Conservation (phyloP, 2,888 invertebrate genomes). For the Choreutis nemorana region DNA sequence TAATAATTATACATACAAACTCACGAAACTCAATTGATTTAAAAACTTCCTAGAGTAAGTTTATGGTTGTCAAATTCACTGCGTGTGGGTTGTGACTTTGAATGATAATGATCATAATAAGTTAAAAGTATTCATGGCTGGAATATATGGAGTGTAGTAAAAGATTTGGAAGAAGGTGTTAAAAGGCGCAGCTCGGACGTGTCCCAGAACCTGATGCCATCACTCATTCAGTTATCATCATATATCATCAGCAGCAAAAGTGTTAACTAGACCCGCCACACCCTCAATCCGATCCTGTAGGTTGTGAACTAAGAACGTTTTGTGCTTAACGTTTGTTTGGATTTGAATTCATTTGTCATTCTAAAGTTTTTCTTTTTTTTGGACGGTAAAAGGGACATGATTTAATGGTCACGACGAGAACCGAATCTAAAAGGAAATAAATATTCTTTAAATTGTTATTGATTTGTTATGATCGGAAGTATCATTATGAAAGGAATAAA, state of each 20-base stretch:
- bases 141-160: slow-evolving; percentile 60
- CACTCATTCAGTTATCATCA: slow-evolving; percentile 60
- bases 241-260: slow-evolving; percentile 59
- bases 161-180: slow-evolving; percentile 61
- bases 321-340: slow-evolving; percentile 20
- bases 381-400: too few species aligned
- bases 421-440: too few species aligned
- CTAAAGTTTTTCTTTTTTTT: too few species aligned
- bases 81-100: slow-evolving; percentile 54
- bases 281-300: too few species aligned
- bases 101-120: slow-evolving; percentile 62
- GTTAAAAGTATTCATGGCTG: slow-evolving; percentile 55
- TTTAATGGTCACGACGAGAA: too few species aligned
- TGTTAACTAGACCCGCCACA: slow-evolving; percentile 39
- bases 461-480: too few species aligned
- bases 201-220: slow-evolving; percentile 60
- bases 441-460: too few species aligned
- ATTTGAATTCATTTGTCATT: slow-evolving; percentile 18
- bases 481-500: slow-evolving; percentile 21
- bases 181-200: slow-evolving; percentile 56
- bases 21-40: too few species aligned
- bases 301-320: slow-evolving; percentile 16
- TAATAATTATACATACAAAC: too few species aligned
- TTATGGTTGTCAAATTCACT: too few species aligned
- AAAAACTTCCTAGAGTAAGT: too few species aligned